phyloP scores from a whole-genome alignment of 2,888 invertebrate species.

The Scaptomyza polygonia region DNA sequence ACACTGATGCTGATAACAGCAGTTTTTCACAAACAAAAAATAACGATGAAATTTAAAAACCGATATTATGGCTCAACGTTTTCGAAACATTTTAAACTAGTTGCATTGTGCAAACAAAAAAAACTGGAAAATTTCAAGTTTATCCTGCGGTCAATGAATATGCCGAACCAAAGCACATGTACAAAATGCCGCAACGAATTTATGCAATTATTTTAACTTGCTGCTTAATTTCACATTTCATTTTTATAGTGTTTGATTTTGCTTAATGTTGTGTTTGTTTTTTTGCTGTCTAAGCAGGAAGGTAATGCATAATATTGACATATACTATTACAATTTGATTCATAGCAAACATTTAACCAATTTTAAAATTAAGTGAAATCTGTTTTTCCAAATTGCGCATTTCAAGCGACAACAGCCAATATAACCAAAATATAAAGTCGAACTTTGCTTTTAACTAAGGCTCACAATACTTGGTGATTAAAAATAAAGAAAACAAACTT shows the following conservation, averaged over 20 bases:
- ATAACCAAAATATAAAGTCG: not conserved
- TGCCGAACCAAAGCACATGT: slow-evolving; percentile 28
- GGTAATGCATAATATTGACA: slow-evolving; percentile 31
- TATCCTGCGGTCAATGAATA: slow-evolving; percentile 42
- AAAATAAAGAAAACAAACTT: slow-evolving; percentile 14
- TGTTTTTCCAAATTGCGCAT: slow-evolving; percentile 21
- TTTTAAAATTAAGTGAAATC: slow-evolving; percentile 54
- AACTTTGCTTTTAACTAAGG: not conserved
- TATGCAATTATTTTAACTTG: slow-evolving; percentile 32
- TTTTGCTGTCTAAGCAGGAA: slow-evolving; percentile 28
- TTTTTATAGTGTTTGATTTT: slow-evolving; percentile 6
- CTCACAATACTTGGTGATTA: slow-evolving; percentile 38
- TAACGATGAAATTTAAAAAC: too few relatives aligned
- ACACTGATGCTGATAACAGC: too few relatives aligned
- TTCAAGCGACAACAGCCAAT: too few relatives aligned
- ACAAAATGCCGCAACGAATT: slow-evolving; percentile 41
- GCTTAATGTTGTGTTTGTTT: slow-evolving; percentile 8
- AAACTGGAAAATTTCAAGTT: slow-evolving; percentile 66
- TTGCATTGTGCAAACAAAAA: slow-evolving; percentile 41
- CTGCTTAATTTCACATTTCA: slow-evolving; percentile 17
- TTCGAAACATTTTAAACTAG: slow-evolving; percentile 29
- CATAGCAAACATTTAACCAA: slow-evolving; percentile 48
- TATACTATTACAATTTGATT: slow-evolving; percentile 21
- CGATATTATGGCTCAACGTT: too few relatives aligned
- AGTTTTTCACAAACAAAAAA: too few relatives aligned